These are phyloP conservation scores for Deilephila elpenor DNA, from an alignment of 2,888 invertebrate genomes.

Conservation along the genomic window DNA sequence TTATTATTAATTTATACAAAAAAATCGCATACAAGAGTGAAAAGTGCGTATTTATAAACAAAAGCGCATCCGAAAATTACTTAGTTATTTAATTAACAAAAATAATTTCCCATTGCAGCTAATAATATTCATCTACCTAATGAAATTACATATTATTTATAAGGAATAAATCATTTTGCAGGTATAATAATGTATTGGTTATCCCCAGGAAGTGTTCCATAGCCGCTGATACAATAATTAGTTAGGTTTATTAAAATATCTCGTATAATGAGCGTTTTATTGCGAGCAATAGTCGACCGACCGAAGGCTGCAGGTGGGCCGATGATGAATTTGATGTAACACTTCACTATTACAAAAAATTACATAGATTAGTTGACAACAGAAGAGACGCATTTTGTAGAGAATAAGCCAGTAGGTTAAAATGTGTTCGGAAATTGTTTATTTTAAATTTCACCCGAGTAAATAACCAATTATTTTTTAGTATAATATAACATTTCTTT, in stretches of 20 bases:
- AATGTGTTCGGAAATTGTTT: no score
- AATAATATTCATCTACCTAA: no score
- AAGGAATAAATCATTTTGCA: background rate
- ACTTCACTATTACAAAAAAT: slow-evolving; percentile 36
- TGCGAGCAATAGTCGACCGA: slow-evolving; percentile 51
- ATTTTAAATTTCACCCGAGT: no score
- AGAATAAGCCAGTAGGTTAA: background rate
- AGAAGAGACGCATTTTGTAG: background rate
- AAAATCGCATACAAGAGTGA: no score
- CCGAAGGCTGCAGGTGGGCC: slow-evolving; percentile 59
- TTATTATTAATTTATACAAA: no score
- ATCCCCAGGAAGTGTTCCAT: background rate
- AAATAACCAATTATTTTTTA: no score
- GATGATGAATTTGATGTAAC: slow-evolving; percentile 44
- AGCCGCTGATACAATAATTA: background rate
- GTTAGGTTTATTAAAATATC: slow-evolving; percentile 29
- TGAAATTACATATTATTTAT: no score
- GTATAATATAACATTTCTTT: no score
- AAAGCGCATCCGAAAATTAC: no score
- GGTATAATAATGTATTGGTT: background rate
- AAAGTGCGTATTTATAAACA: no score
- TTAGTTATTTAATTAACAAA: no score
- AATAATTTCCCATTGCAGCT: no score
- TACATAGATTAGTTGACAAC: background rate
- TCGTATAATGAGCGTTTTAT: slow-evolving; percentile 55